Base-by-base conservation (phyloP, 2,113 vertebrate species). In the Monarcha castaneiventris region DNA sequence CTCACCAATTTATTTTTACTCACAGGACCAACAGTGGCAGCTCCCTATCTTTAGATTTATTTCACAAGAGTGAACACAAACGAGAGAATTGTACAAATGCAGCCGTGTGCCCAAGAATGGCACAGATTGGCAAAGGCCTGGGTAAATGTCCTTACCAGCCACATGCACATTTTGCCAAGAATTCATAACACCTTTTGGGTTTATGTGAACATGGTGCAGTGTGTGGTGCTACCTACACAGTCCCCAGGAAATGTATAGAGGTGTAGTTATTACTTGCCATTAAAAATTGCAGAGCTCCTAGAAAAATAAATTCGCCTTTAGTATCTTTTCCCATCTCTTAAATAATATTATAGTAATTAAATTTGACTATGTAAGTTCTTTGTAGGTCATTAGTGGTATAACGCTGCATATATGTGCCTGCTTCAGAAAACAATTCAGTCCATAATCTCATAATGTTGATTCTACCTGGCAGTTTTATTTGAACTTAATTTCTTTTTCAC, bases 401-500 rank as follows among this genome's bases (percentile, higher is more conserved):
- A 54, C 2, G 5, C 67, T 92, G 85, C 92, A 90, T 86, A n/a
- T 93, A 86, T 67, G 84, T 96, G 68, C 52, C 90, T 86, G 30
- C 35, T 72, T 56, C 76, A 68, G 61, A 90, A 96, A 93, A 94
- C 83, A 92, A 4, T 86, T 93, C 44, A 17, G 68, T 71, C 56
- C 35, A 16, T 94, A 96, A 95, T 95, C 87, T 96, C 33, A 81
- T 96, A 85, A 94, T 35, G 64, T 61, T 89, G 82, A 96, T 95
- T 90, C 91, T 95, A 95, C 92, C 94, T 97, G 97, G 96, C 97
- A 97, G 93, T 96, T 97, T 97, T 97, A 97, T 97, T 95, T 95
- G 96, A 96, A 93, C 91, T 92, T 97, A 96, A 96, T 97, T 97
- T 97, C 95, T 97, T 96, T 95, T 89, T 96, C 93, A 39, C 90